These are phyloP conservation scores for Eristalinus aeneus DNA, from an alignment of 2,888 invertebrate genomes.

Conservation along the genomic window DNA sequence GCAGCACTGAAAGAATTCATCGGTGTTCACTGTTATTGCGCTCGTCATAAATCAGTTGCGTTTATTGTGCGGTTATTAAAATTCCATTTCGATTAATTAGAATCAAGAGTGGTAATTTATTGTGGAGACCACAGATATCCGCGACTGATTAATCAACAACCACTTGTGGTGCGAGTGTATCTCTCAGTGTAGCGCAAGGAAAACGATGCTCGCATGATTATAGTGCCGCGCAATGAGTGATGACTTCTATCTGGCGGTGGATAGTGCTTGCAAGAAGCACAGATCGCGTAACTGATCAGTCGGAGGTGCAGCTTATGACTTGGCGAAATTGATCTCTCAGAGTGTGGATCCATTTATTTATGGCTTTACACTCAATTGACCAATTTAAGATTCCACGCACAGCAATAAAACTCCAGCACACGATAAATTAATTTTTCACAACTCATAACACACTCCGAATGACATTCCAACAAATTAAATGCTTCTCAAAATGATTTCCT, in stretches of 20 bases:
- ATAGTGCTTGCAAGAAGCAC: background rate
- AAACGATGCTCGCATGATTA: background rate
- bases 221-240: background rate
- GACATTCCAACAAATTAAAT: conserved; percentile 65
- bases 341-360: background rate
- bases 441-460: conserved; percentile 64
- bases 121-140: conserved; percentile 21
- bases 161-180: conserved; percentile 16
- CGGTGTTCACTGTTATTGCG: background rate
- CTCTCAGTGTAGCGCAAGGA: background rate
- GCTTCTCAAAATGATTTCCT: conserved; percentile 18
- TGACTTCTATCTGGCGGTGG: background rate
- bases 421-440: conserved; percentile 70
- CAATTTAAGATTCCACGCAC: conserved; percentile 25
- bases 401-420: conserved; percentile 36
- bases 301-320: no score
- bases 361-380: background rate
- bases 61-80: conserved; percentile 61
- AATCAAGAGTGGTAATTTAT: conserved; percentile 54
- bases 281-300: conserved; percentile 46
- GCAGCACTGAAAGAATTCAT: conserved; percentile 8
- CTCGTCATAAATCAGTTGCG: conserved; percentile 56
- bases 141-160: conserved; percentile 56
- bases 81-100: conserved; percentile 56
- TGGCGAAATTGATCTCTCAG: conserved; percentile 7